Conservation (phyloP, 2,888 invertebrate genomes). For the Cryptocheilus praepositus region DNA sequence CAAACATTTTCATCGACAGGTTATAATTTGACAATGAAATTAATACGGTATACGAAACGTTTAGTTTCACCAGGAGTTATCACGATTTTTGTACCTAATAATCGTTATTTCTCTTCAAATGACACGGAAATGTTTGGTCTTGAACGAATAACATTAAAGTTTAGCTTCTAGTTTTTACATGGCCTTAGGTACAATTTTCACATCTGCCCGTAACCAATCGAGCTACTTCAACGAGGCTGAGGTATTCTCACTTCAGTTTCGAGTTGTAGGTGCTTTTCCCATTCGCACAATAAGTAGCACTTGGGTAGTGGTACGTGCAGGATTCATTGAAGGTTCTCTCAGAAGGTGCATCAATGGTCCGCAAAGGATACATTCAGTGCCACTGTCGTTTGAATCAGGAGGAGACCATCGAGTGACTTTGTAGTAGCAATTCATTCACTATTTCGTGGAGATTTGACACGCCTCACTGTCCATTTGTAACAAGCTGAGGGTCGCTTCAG, state of each 20-base stretch:
- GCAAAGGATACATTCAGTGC: constrained; percentile 47
- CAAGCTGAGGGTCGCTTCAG: constrained; percentile 62
- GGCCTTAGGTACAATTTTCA: not conserved
- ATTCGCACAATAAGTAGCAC: constrained; percentile 26
- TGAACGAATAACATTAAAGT: no score
- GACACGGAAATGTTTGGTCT: no score
- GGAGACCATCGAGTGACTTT: constrained; percentile 57
- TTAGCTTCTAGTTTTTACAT: no score
- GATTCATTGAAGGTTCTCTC: constrained; percentile 59
- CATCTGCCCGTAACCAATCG: constrained; percentile 62
- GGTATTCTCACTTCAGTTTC: constrained; percentile 20
- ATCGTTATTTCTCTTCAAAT: not conserved
- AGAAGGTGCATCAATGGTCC: constrained; percentile 57
- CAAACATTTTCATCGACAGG: no score
- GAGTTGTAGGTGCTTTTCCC: constrained; percentile 33
- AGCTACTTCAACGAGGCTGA: constrained; percentile 23
- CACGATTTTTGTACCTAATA: not conserved
- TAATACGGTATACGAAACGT: not conserved
- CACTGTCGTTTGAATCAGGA: constrained; percentile 32
- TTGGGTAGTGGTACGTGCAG: constrained; percentile 30
- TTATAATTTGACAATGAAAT: no score
- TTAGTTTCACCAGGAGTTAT: not conserved
- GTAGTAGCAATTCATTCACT: constrained; percentile 69
- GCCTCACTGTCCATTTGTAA: constrained; percentile 56
- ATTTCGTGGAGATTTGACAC: constrained; percentile 65